Conservation (phyloP, 2,113 vertebrate genomes). For the Orycteropus afer region DNA sequence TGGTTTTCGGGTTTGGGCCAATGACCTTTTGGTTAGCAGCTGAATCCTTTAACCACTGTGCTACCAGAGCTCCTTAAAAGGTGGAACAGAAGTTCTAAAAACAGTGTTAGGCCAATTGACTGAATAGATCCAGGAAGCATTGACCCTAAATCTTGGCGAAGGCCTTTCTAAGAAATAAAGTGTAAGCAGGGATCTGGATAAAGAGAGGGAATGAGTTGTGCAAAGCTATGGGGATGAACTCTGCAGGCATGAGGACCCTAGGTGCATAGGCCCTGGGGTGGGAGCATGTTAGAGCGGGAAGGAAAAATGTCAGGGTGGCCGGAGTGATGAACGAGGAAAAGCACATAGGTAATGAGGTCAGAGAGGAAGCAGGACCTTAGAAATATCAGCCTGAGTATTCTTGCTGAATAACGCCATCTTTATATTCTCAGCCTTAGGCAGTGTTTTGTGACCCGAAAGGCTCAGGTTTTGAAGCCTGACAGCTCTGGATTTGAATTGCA, state of each 20-base stretch:
- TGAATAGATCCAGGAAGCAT: neutral
- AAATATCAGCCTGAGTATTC: neutral
- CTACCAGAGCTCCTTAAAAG: too few relatives aligned
- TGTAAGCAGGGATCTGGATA: neutral
- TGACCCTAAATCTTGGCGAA: neutral
- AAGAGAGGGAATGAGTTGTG: neutral
- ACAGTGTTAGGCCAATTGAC: neutral
- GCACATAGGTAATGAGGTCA: neutral
- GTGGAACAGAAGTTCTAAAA: neutral
- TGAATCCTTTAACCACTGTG: too few relatives aligned
- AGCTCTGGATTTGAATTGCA: conserved; percentile 44
- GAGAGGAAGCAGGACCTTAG: neutral
- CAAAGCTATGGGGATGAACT: neutral
- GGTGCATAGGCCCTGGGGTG: neutral
- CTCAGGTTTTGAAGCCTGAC: neutral
- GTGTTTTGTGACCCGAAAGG: neutral
- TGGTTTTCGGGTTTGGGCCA: too few relatives aligned
- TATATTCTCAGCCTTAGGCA: neutral
- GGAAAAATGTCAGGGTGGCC: neutral
- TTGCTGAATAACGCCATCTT: neutral
- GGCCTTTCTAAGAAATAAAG: neutral
- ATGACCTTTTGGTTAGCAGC: too few relatives aligned
- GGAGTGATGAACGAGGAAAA: neutral
- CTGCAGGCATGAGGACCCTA: neutral
- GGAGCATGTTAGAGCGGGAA: neutral